phyloP scores from a whole-genome alignment of 2,888 invertebrate genomes.

The Automeris io region DNA sequence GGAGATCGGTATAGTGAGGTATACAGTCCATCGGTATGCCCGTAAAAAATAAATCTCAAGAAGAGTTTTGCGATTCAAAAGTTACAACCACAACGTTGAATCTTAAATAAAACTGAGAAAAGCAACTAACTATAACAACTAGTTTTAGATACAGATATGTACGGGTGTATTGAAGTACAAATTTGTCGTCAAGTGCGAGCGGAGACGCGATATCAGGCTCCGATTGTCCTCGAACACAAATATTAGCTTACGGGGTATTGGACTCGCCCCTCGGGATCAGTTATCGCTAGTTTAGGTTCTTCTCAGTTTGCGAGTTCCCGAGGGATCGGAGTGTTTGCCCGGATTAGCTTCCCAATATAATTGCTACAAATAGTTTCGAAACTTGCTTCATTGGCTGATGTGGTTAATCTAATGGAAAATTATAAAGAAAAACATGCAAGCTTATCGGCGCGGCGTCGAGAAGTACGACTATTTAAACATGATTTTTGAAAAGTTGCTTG shows the following conservation, averaged over 20 bases:
- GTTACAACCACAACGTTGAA: too few relatives aligned
- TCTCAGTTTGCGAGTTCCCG: constrained; percentile 25
- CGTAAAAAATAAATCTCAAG: too few relatives aligned
- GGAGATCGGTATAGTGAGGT: too few relatives aligned
- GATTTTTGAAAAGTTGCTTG: too few relatives aligned
- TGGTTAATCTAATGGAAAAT: background rate
- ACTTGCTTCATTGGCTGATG: background rate
- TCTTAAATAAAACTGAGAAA: too few relatives aligned
- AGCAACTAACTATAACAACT: too few relatives aligned
- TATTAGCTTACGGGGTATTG: constrained; percentile 42
- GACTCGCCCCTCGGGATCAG: constrained; percentile 31
- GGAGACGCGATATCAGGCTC: constrained; percentile 13
- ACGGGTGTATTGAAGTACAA: too few relatives aligned
- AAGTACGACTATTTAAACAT: too few relatives aligned
- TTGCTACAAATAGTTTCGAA: constrained; percentile 14
- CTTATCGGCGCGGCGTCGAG: too few relatives aligned
- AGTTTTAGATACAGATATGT: background rate
- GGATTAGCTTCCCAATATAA: constrained; percentile 29
- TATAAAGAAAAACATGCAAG: background rate
- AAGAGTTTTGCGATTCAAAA: too few relatives aligned
- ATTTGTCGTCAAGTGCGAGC: background rate
- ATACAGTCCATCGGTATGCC: too few relatives aligned
- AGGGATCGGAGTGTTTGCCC: constrained; percentile 32
- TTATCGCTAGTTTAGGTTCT: constrained; percentile 30
- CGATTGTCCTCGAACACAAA: constrained; percentile 38